These are phyloP conservation scores for Lomographa bimaculata DNA, from an alignment of 2,888 invertebrate species.

Conservation along the genomic window DNA sequence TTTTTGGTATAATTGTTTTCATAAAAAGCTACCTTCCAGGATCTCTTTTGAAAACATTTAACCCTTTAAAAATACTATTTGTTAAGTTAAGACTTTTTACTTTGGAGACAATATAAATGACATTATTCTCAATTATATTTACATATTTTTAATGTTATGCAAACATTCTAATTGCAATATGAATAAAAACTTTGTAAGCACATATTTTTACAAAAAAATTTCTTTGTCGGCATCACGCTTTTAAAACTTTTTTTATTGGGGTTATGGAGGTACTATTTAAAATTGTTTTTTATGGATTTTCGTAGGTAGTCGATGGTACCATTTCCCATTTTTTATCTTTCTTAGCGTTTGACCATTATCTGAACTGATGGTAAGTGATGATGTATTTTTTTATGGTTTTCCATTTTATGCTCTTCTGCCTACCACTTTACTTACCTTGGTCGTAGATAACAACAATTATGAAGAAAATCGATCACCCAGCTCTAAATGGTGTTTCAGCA, in stretches of 20 bases:
- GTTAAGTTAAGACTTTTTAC: no score
- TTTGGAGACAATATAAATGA: slow-evolving; percentile 20
- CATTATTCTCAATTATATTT: slow-evolving; percentile 27
- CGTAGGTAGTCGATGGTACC: neutral
- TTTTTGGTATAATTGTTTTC: no score
- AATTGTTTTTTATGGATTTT: slow-evolving; percentile 9
- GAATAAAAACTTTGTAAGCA: slow-evolving; percentile 37
- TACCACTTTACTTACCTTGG: no score
- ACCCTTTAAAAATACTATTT: neutral
- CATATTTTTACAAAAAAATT: slow-evolving; percentile 24
- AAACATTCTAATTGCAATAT: slow-evolving; percentile 48
- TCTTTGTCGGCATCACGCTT: slow-evolving; percentile 25
- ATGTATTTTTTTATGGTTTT: no score
- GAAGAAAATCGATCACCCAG: no score
- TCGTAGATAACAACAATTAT: no score
- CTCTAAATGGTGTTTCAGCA: no score
- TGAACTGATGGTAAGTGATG: no score
- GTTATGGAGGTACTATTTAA: slow-evolving; percentile 10
- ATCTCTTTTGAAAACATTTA: neutral
- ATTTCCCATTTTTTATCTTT: no score
- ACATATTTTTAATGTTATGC: slow-evolving; percentile 50
- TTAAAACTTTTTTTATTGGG: slow-evolving; percentile 23
- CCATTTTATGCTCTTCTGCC: no score
- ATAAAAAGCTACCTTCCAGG: slow-evolving; percentile 1
- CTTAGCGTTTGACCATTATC: no score